Conservation (phyloP, 2,113 vertebrate genomes). For the Vulpes ferrilata region DNA sequence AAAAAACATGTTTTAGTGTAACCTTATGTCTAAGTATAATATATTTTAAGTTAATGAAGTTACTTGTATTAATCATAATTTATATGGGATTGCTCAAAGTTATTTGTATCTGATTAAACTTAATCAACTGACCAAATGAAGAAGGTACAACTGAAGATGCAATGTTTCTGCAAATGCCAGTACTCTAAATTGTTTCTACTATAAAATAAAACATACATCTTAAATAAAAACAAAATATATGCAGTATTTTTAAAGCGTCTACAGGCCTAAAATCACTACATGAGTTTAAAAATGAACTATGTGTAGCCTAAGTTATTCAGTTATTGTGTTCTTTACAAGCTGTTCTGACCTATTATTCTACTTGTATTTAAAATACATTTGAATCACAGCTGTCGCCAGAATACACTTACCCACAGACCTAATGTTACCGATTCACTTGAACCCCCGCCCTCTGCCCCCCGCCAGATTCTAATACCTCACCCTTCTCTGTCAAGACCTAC, state of each 20-base stretch:
- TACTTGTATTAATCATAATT: neutral
- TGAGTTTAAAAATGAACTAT: neutral
- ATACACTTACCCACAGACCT: neutral
- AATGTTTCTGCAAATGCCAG: conserved; percentile 15
- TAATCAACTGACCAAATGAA: conserved; percentile 1
- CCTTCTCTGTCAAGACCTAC: neutral
- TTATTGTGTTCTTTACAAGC: neutral
- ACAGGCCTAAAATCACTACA: neutral
- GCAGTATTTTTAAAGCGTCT: neutral
- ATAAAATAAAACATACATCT: neutral
- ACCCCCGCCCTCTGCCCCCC: no score
- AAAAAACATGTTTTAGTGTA: neutral
- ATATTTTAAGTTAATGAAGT: neutral
- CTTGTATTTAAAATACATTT: neutral
- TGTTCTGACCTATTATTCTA: neutral
- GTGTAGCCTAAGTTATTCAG: neutral
- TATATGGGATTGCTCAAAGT: neutral
- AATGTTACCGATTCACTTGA: neutral
- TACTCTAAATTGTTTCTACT: neutral
- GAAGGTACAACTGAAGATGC: neutral
- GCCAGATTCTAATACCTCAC: neutral
- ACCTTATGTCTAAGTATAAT: neutral
- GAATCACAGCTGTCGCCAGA: neutral
- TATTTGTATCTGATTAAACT: conserved; percentile 20
- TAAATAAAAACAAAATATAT: conserved; percentile 37